phyloP scores from a whole-genome alignment of 1,140 invertebrate species.

The Neodiprion virginianus region DNA sequence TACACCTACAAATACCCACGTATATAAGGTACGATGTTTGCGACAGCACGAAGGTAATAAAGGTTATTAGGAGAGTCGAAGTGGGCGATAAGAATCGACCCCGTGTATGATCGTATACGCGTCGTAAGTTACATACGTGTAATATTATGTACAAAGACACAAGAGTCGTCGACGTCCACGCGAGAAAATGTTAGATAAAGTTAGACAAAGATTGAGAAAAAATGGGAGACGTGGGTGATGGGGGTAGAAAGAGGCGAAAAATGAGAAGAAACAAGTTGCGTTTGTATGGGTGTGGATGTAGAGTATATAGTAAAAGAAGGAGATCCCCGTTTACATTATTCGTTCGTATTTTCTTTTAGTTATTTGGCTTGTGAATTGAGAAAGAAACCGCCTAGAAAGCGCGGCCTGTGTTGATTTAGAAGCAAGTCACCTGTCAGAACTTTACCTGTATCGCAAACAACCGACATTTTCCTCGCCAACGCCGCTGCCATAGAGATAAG shows the following conservation, averaged over 20 bases:
- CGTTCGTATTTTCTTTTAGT: no score
- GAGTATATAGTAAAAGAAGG: no score
- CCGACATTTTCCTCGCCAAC: neutral
- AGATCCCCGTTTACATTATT: no score
- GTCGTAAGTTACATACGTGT: no score
- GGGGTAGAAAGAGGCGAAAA: no score
- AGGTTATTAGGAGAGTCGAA: neutral
- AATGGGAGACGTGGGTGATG: neutral
- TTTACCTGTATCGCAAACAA: slow-evolving; percentile 4
- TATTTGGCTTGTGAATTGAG: neutral
- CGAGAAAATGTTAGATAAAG: no score
- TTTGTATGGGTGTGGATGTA: no score
- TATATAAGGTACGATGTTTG: no score
- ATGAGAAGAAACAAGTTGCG: no score
- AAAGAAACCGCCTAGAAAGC: neutral
- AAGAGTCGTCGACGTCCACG: no score
- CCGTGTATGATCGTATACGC: neutral
- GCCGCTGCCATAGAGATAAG: neutral
- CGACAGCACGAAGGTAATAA: neutral
- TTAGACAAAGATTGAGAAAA: neutral
- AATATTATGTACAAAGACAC: no score
- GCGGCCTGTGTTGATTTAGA: neutral
- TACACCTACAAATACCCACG: no score
- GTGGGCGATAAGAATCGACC: neutral
- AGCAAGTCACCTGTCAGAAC: slow-evolving; percentile 5